A percentile compares a stretch with the other conserved stretches of the same genome.
Conservation (phyloP, 2,797 vertebrate species). For the Discoglossus pictus region DNA sequence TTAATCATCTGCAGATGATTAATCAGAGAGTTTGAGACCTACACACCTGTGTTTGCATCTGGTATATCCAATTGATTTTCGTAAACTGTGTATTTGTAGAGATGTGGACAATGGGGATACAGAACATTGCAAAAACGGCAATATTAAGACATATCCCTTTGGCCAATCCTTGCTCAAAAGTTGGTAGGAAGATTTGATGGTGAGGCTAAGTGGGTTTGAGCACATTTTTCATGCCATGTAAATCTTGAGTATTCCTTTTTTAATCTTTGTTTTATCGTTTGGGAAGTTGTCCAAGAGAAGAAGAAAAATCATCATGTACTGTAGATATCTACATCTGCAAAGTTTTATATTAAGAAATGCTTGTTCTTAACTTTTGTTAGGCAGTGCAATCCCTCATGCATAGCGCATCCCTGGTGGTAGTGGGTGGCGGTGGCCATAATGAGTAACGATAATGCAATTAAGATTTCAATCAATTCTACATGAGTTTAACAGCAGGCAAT, state of each 20-base stretch:
- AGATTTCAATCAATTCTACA: slow-evolving; percentile 54
- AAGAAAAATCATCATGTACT: slow-evolving; percentile 12
- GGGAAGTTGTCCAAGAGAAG: background rate
- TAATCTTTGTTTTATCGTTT: slow-evolving; percentile 10
- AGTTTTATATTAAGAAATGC: slow-evolving; percentile 20
- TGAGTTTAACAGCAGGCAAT: slow-evolving; percentile 54
- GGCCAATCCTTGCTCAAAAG: too few relatives aligned
- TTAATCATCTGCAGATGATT: too few relatives aligned
- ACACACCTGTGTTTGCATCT: too few relatives aligned
- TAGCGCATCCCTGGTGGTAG: slow-evolving; percentile 48
- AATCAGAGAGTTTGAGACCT: too few relatives aligned
- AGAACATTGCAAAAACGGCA: too few relatives aligned
- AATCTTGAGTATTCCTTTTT: background rate
- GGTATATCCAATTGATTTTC: too few relatives aligned
- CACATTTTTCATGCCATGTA: background rate
- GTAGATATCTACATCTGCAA: slow-evolving; percentile 8
- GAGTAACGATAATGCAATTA: slow-evolving; percentile 53
- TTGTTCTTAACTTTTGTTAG: slow-evolving; percentile 20
- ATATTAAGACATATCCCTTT: too few relatives aligned
- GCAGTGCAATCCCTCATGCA: slow-evolving; percentile 30
- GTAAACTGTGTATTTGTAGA: too few relatives aligned
- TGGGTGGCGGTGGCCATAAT: slow-evolving; percentile 49
- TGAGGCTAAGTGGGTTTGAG: background rate
- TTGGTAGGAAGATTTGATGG: background rate
- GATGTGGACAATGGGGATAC: too few relatives aligned